These are phyloP conservation scores for Epizoanthus ramosus DNA, from an alignment of 92 coral and sea anemone species.

Conservation along the genomic window DNA sequence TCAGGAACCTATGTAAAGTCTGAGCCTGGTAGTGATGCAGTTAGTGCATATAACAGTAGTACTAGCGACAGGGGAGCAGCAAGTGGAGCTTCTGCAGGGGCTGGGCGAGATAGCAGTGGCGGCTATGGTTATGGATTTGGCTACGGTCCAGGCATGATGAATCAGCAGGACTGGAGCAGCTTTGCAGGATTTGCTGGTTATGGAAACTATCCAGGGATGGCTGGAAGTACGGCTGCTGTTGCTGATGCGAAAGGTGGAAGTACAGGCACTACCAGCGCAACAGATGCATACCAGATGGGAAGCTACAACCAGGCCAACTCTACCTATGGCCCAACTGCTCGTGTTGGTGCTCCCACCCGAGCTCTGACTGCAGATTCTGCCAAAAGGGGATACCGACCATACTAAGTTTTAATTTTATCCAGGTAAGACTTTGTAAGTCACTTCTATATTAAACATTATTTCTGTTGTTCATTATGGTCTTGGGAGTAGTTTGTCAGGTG, in stretches of 20 bases:
- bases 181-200: slow-evolving; percentile 59
- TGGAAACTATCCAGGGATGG: slow-evolving; percentile 37
- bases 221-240: slow-evolving; percentile 31
- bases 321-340: slow-evolving; percentile 65
- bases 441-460: neutral
- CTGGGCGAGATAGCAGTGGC: slow-evolving; percentile 2
- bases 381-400: slow-evolving; percentile 54
- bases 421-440: slow-evolving; percentile 10
- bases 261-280: slow-evolving; percentile 19
- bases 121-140: slow-evolving; percentile 12
- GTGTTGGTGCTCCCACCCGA: slow-evolving; percentile 30
- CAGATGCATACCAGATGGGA: slow-evolving; percentile 62
- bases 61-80: slow-evolving; percentile 2
- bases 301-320: slow-evolving; percentile 74
- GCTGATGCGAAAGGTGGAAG: slow-evolving; percentile 32
- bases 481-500: neutral
- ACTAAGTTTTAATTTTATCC: slow-evolving; percentile 19
- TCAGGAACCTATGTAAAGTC: slow-evolving; percentile 48
- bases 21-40: slow-evolving; percentile 58
- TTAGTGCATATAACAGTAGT: slow-evolving; percentile 5
- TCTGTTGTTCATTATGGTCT: neutral
- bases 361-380: neutral
- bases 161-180: slow-evolving; percentile 46
- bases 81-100: neutral
- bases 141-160: slow-evolving; percentile 33